Evolutionary conservation across 1,140 invertebrate species (phyloP).

Genomic region (Hyphantria cunea): DNA sequence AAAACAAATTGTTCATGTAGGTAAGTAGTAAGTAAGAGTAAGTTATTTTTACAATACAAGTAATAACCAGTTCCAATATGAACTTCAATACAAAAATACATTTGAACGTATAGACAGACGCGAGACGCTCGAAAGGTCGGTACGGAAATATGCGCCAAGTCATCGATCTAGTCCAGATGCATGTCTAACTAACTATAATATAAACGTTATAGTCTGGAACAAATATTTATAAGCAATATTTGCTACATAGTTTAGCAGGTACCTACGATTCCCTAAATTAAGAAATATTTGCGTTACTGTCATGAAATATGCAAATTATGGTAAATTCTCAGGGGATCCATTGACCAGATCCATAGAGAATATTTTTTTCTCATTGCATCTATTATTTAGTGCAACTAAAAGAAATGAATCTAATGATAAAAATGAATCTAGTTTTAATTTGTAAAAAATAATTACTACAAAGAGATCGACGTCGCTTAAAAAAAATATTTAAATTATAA

Average conservation of each 20-base stretch:
- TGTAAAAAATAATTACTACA: no score
- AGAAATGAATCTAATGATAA: no score
- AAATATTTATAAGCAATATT: constrained; percentile 13
- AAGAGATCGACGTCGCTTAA: no score
- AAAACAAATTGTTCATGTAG: no score
- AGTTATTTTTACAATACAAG: neutral
- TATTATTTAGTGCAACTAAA: no score
- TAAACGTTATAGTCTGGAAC: constrained; percentile 12
- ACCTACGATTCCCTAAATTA: neutral
- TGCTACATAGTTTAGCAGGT: neutral
- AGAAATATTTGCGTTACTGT: neutral
- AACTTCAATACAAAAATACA: constrained; percentile 28
- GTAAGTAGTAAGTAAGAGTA: no score
- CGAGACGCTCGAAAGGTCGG: constrained; percentile 34
- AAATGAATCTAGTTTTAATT: no score
- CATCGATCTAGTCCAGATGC: constrained; percentile 26
- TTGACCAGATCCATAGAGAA: no score
- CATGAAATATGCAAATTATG: neutral
- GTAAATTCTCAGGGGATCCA: no score
- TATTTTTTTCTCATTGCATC: no score
- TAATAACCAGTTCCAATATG: constrained; percentile 18
- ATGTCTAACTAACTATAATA: constrained; percentile 19
- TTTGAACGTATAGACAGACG: constrained; percentile 30
- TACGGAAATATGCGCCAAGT: constrained; percentile 33
- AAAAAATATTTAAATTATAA: no score